Evolutionary conservation across 2,797 vertebrate species (phyloP).

Genomic region (Anolis apletophallus): DNA sequence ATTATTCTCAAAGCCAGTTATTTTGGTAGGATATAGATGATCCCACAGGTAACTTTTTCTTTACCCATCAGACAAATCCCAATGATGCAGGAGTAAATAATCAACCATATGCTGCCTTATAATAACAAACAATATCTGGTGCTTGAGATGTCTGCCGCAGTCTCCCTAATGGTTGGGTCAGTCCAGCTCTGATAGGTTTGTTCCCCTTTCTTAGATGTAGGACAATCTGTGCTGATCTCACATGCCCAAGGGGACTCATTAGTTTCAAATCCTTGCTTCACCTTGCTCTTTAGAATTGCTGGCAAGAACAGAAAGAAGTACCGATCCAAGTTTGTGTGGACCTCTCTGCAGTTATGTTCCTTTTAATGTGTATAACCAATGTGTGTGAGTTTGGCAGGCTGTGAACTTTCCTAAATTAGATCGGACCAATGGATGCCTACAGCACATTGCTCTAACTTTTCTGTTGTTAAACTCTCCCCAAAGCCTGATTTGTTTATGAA

Average conservation of each 20-base stretch:
- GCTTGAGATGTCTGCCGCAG: neutral
- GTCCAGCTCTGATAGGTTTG: neutral
- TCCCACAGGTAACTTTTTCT: too few species aligned
- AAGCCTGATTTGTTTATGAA: neutral
- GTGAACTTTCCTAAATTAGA: conserved; percentile 35
- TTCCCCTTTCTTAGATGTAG: conserved; percentile 27
- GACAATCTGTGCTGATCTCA: conserved; percentile 1
- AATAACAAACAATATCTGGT: neutral
- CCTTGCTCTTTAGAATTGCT: conserved; percentile 40
- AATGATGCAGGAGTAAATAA: neutral
- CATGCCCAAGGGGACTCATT: neutral
- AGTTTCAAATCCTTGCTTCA: conserved; percentile 23
- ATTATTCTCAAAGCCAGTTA: too few species aligned
- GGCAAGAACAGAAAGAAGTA: conserved; percentile 10
- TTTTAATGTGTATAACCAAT: conserved; percentile 15
- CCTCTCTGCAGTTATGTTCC: conserved; percentile 31
- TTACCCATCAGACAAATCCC: too few species aligned
- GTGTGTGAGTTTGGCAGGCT: conserved; percentile 10
- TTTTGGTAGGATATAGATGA: too few species aligned
- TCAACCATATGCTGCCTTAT: neutral
- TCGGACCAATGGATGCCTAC: conserved; percentile 1
- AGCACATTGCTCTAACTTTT: conserved; percentile 8
- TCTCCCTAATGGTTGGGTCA: neutral
- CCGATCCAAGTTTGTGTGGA: conserved; percentile 25
- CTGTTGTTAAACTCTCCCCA: conserved; percentile 8